Base-by-base conservation (phyloP, 1,140 invertebrate genomes). In the honey bee (Apis mellifera) region DNA sequence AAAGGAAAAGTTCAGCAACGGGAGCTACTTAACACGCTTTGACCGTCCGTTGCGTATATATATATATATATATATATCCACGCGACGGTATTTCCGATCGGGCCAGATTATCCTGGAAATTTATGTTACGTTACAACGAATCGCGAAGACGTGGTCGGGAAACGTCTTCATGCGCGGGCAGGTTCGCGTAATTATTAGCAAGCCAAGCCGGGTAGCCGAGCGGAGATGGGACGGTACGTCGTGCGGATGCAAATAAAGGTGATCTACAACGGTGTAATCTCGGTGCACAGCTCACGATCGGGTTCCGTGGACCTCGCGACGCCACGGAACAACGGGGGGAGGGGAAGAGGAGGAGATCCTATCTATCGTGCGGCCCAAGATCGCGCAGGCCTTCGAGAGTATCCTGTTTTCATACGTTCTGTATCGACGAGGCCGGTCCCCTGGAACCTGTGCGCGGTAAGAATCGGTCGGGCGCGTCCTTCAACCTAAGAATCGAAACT, bases 181-280 rank as follows among this genome's bases (percentile, higher is more conserved):
- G 64, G 72, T 71, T 54, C 85, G 21, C 66, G 74, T 89, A 89
- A 89, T 89, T 89, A 89, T 89, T 85, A 83, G 80, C 66, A 78
- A 26, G 78, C 79, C 66, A 74, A 86, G 76, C 84, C 80, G 70
- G 79, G 86, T 86, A 85, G 88, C 82, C 70, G 84, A 52, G 74
- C 77, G 80, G 77, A 71, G 85, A 87, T 87, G 85, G 84, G 81
- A 84, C 77, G 72, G 86, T 87, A 86, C 86, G 86, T 87, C 84
- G 84, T 87, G 86, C 86, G 75, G 82, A 87, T 90, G 88, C 89
- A 90, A 90, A 89, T 89, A 90, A 90, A 90, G 85, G 79, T 88
- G 86, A 90, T 90, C 85, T 86, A 86, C 86, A 80, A 73, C 85
- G 82, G 86, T 84, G 86, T 83, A 84, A 87, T 87, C 86, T 86